Evolutionary conservation across 2,888 invertebrate species (phyloP), one percentile per base, ranked within the genome.

Genomic region (Xestia c-nigrum): DNA sequence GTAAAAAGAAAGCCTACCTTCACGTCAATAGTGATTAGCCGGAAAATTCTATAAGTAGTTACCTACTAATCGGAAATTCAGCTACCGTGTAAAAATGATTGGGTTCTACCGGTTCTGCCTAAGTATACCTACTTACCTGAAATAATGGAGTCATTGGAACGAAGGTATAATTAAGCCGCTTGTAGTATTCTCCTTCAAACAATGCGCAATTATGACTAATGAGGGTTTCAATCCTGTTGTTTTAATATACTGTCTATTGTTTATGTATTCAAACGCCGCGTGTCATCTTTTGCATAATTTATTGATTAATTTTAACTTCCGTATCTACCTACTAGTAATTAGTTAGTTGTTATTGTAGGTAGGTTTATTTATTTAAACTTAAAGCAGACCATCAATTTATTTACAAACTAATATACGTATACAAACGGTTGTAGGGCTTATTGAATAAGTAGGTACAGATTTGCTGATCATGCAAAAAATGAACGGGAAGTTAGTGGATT

Each of bases 151-250:
- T 59, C 70, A 84, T 67, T 59, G 24, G 5, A 16, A 65, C 16
- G 16, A n/a, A 21, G 12, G 5, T 50, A 55, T 79, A 84, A 57
- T 72, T 59, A 76, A 3, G n/a, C 52, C 46, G 3, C 31, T 14
- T 38, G 14, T 24, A 6, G 6, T 71, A 67, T 19, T 52, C 68
- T 63, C 12, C 69, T 80, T 84, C 69, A 57, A 70, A 85, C 80
- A 82, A 85, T 77, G 72, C 72, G 74, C 78, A 78, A 78, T 87
- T 85, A 85, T 72, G 31, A 75, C 38, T 81, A 73, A 77, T 81
- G 81, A 85, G 50, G 16, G 10, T 16, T 61, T 59, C 64, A 72
- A 76, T 71, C 70, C 72, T 68, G 80, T 72, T 74, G 65, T 69
- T 55, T 46, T 24, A 21, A 43, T 52, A 63, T 63, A 64, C 46